A percentile compares a stretch with the other conserved stretches of the same genome.
Evolutionary conservation across 53 echinoderm and acorn worm genomes (phyloP).

Genomic region (Mesocentrotus franciscanus): DNA sequence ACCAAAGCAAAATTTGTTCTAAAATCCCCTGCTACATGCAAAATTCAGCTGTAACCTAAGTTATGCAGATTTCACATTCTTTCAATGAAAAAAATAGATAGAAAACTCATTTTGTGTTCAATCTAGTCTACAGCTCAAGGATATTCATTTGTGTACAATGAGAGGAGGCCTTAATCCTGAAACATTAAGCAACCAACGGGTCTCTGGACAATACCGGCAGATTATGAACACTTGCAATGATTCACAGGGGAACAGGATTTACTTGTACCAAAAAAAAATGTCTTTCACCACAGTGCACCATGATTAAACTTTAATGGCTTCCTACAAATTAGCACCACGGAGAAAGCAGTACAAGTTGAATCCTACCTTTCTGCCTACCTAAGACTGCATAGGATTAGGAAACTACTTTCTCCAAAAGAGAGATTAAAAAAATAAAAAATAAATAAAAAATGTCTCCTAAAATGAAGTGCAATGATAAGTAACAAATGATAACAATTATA

Average conservation of each 20-base stretch:
- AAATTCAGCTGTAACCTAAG: neutral
- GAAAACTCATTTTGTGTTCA: neutral
- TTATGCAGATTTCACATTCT: neutral
- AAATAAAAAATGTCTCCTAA: neutral
- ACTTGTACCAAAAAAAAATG: neutral
- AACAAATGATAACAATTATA: neutral
- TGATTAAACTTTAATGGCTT: neutral
- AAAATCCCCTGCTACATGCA: neutral
- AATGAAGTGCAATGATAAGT: neutral
- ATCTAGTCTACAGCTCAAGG: neutral
- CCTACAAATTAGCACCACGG: neutral
- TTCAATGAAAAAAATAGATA: neutral
- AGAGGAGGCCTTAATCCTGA: neutral
- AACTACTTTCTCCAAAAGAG: neutral
- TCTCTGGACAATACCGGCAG: neutral
- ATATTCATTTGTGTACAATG: neutral
- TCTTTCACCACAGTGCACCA: neutral
- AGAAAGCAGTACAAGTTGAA: neutral
- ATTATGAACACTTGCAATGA: neutral
- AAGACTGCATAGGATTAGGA: neutral
- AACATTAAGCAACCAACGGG: neutral
- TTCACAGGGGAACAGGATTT: neutral
- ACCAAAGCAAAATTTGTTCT: neutral
- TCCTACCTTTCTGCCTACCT: neutral
- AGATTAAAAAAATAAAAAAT: neutral